Conservation (phyloP, 2,113 vertebrate genomes). For the Chaenocephalus aceratus region DNA sequence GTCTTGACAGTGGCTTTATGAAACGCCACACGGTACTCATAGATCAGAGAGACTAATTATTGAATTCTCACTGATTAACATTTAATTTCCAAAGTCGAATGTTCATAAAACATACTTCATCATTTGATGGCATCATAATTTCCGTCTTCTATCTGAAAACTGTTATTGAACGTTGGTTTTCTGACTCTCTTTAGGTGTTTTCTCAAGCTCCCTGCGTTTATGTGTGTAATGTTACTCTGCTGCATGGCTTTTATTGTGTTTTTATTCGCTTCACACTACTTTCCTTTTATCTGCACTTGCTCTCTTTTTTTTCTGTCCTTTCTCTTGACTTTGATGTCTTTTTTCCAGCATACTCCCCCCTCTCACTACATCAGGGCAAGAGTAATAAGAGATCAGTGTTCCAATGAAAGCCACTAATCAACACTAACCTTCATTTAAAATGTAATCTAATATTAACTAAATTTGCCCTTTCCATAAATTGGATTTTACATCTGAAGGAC, state of each 20-base stretch:
- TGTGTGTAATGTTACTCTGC: not conserved
- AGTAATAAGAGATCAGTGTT: constrained; percentile 72
- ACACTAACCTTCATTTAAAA: constrained; percentile 78
- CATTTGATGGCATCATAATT: not conserved
- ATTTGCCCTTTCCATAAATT: constrained; percentile 69
- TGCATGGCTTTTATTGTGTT: not conserved
- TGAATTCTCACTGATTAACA: not conserved
- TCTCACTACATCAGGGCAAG: constrained; percentile 39
- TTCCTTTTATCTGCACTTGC: not conserved
- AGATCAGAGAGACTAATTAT: not conserved
- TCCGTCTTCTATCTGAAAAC: not conserved
- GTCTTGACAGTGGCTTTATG: constrained; percentile 5
- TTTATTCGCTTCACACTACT: not conserved
- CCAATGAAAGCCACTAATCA: constrained; percentile 78
- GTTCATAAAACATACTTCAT: not conserved
- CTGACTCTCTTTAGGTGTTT: not conserved
- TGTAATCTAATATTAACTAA: constrained; percentile 73
- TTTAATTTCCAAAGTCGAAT: not conserved
- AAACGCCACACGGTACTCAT: not conserved
- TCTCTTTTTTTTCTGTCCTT: constrained; percentile 11
- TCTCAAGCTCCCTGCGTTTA: not conserved
- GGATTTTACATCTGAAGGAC: constrained; percentile 77
- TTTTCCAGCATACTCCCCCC: constrained; percentile 1
- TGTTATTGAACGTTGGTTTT: not conserved
- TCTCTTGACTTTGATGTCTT: constrained; percentile 60